Evolutionary conservation across 1,140 invertebrate genomes (phyloP), one percentile per base, ranked within the genome.

Genomic region (Plectrocnemia conspersa): DNA sequence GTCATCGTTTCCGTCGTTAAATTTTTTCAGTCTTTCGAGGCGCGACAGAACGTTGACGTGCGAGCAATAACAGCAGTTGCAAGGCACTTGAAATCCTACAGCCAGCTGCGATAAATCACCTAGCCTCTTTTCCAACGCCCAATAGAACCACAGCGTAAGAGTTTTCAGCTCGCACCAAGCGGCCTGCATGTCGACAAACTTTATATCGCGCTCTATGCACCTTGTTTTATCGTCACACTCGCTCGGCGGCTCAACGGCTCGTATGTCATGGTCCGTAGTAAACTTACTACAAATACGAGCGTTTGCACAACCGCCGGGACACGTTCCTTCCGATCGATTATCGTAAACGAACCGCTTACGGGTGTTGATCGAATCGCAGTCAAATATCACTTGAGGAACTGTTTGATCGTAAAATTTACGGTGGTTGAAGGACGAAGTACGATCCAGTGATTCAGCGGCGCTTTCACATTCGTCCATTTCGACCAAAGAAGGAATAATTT

Each of bases 281-380:
- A n/a, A 54, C 9, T 33, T 13, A 3, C 7, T 27, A 35, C 58
- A 59, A 2, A 41, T 22, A 9, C 19, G 32, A 1, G 16, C n/a
- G 36, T 59, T 59, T 2, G 29, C 58, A 49, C 58, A 59, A 3
- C 52, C 53, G 0, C 58, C 58, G 9, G 58, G 58, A 36, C 58
- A 59, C 1, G 54, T 21, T 9, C 22, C 3, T 5, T 27, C 6
- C 3, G 16, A 18, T 10, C 40, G 27, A 23, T 46, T 10, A 2
- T 19, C 16, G n/a, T 22, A 16, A 21, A 52, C 25, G 33, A 59
- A 56, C 16, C 53, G 35, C 24, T 52, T 42, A 9, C 15, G 15
- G 16, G 42, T 52, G 44, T 59, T 59, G 24, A 59, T 16, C 7
- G 53, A 47, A 49, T 59, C 58, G 36, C 58, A 59, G 29, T 59